Percentiles rank a stretch among this genome's conserved stretches.
Evolutionary conservation across 2,113 vertebrate species (phyloP).

Genomic region (Anoplopoma fimbria): DNA sequence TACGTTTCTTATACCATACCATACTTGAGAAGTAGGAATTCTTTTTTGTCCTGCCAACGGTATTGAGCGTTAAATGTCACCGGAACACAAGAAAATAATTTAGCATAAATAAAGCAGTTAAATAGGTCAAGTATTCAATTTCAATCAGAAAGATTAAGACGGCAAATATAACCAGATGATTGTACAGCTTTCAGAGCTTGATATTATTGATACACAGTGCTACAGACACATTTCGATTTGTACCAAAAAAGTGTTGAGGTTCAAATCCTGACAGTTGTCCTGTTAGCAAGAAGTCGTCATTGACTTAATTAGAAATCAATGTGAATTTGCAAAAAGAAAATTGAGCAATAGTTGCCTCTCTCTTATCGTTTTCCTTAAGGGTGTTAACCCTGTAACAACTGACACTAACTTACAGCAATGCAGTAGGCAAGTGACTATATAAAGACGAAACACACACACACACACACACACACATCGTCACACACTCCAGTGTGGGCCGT

Average conservation of each 20-base stretch:
- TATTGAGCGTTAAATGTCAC: neutral
- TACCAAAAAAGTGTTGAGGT: neutral
- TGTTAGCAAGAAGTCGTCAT: neutral
- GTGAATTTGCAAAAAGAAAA: neutral
- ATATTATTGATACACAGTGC: neutral
- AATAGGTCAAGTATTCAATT: too few relatives aligned
- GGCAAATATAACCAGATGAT: neutral
- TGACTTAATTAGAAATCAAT: neutral
- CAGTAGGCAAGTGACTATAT: neutral
- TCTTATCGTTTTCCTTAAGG: neutral
- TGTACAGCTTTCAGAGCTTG: too few relatives aligned
- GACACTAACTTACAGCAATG: neutral
- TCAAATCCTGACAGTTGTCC: neutral
- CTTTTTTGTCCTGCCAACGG: neutral
- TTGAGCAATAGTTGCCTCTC: neutral
- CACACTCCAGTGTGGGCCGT: neutral
- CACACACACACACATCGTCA: constrained; percentile 1
- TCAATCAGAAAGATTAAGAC: neutral
- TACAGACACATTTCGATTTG: neutral
- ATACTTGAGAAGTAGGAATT: too few relatives aligned
- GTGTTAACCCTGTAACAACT: neutral
- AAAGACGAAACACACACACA: neutral
- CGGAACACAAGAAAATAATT: neutral
- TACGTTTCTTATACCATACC: too few relatives aligned
- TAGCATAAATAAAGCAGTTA: neutral